Base-by-base conservation (phyloP, 2,888 invertebrate species). In the Diarsia dahlii region DNA sequence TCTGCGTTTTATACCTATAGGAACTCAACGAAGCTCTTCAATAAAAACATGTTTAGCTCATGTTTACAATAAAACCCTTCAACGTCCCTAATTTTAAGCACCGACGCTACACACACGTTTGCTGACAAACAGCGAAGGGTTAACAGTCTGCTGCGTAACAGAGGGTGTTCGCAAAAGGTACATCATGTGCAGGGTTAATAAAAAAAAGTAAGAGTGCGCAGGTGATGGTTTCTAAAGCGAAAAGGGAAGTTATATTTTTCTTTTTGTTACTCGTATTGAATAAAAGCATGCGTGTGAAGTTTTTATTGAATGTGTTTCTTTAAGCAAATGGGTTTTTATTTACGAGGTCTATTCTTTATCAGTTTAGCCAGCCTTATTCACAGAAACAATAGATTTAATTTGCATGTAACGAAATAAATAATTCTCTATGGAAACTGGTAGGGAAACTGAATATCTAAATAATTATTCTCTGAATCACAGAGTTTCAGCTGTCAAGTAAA, bases 101-200 rank as follows among this genome's bases (percentile, higher is more conserved):
- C 83, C 87, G 89, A 90, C 84, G 87, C 88, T 88, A 89, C 90
- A 90, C 86, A 88, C 90, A 89, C 89, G 91, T 93, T 92, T 93
- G 91, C 92, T 89, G 92, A 93, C 93, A 94, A 94, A 95, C 93
- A 92, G 85, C 89, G 92, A 93, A 95, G 95, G 94, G 95, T 95
- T 95, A 95, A 94, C 95, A 95, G 95, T 95, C 95, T 94, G 91
- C 91, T 95, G 95, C 92, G 91, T 93, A 91, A 91, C 91, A 90
- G 89, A 91, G 95, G 93, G 94, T 89, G 92, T 91, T 91, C 84
- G 89, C 89, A 93, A 93, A 92, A 93, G 90, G 90, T 89, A 90
- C 88, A 84, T 86, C 91, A 90, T 85, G 85, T 84, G 86, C 84
- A 91, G 92, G 91, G 92, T 90, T 92, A 90, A 92, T 90, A 92